phyloP scores from a whole-genome alignment of 2,888 invertebrate species.

The Carterocephalus palaemon region DNA sequence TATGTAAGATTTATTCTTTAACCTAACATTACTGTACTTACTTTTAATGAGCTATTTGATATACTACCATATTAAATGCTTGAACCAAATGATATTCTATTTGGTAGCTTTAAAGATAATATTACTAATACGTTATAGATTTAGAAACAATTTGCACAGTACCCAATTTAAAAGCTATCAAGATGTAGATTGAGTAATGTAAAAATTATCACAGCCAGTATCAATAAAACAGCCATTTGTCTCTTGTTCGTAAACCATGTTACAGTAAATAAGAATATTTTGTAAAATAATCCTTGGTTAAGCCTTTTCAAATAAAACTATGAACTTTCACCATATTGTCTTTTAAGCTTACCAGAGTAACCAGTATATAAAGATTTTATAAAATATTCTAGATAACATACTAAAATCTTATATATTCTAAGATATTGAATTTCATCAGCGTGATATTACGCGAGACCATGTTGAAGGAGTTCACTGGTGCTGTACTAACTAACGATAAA shows the following conservation, averaged over 20 bases:
- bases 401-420: too few relatives aligned
- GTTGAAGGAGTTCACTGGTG: conserved; percentile 20
- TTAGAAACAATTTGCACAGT: conserved; percentile 17
- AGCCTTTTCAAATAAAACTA: background rate
- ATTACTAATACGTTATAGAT: conserved; percentile 13
- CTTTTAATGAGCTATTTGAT: conserved; percentile 43
- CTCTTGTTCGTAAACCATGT: conserved; percentile 12
- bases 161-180: conserved; percentile 11
- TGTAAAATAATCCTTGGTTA: conserved; percentile 1
- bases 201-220: conserved; percentile 13
- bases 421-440: conserved; percentile 7
- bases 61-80: conserved; percentile 31
- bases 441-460: conserved; percentile 5
- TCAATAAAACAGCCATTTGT: conserved; percentile 24
- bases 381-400: conserved; percentile 14
- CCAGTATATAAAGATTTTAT: too few relatives aligned
- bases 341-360: too few relatives aligned
- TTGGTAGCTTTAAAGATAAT: conserved; percentile 47
- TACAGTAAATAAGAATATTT: conserved; percentile 16
- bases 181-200: conserved; percentile 19
- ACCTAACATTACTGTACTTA: conserved; percentile 36
- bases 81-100: conserved; percentile 38
- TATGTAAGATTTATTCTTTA: conserved; percentile 53
- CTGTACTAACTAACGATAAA: conserved; percentile 32
- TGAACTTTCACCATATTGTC: background rate